Base-by-base conservation (phyloP, 2,113 vertebrate genomes). In the Collichthys lucidus region DNA sequence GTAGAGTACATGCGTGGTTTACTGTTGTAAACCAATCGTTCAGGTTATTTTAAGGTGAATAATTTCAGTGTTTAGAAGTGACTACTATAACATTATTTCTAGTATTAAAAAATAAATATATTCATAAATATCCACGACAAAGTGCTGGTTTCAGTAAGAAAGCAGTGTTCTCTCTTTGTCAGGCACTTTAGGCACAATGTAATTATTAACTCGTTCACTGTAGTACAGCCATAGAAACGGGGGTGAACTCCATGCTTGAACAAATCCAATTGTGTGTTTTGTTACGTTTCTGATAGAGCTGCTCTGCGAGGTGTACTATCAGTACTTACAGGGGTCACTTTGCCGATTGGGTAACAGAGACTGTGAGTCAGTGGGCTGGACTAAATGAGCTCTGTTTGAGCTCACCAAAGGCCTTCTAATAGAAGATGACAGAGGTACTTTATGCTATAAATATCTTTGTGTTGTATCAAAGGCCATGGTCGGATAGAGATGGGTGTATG, bases 181-280 rank as follows among this genome's bases (percentile, higher is more conserved):
- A 40, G 35, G 35, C 35, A 40, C 35, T 40, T 40, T 40, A 40
- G 35, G 35, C 35, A 40, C 35, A 40, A 72, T 92, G 68, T 91
- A 95, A 95, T 95, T n/a, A 93, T 94, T 94, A 92, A 94, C 92
- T 50, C 0, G 22, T 71, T 75, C 20, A 81, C 85, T 55, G 72
- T 79, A 74, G 72, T 78, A 74, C 31, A 2, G 72, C 73, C 91
- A 85, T 79, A 89, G 87, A 90, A 91, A 86, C 86, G 35, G 79
- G 68, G 63, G 52, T 89, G 86, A 89, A 88, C 87, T 86, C 85
- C 65, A 86, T 11, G 68, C 77, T 55, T 80, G 88, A 85, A 78
- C 12, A 91, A 90, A 92, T 86, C 69, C 35, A 24, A n/a, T 19
- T 82, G 76, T 89, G 84, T 88, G 83, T 78, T 85, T 89, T 85